Evolutionary conservation across 1,140 invertebrate species (phyloP).

Genomic region (Orchestia grillus): DNA sequence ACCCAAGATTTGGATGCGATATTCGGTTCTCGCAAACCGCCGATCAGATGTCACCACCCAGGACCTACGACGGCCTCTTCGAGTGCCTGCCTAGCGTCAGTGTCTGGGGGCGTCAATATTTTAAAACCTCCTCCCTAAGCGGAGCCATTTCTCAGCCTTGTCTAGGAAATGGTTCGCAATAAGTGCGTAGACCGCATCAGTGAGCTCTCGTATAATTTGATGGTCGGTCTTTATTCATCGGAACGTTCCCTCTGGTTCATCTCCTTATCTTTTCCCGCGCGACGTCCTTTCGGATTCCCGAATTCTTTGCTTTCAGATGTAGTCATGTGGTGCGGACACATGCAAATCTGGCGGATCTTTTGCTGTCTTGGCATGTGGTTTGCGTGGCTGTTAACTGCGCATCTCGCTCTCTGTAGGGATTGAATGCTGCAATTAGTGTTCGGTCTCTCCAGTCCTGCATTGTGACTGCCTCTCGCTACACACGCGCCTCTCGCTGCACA

Average conservation of each 20-base stretch:
- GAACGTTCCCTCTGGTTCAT: not conserved
- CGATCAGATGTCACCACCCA: not conserved
- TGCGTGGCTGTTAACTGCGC: not conserved
- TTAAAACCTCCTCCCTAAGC: constrained; percentile 39
- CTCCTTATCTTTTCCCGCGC: not conserved
- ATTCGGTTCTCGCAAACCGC: not conserved
- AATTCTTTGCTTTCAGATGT: not conserved
- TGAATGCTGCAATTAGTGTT: not conserved
- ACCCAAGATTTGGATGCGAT: not conserved
- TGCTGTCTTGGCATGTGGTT: not conserved
- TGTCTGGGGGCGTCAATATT: not conserved
- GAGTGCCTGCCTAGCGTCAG: not conserved
- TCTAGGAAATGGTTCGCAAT: constrained; percentile 28
- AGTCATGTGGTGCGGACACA: not conserved
- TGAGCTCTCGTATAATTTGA: not conserved
- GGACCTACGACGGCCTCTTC: not conserved
- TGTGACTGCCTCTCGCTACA: not conserved
- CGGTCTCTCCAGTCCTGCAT: not conserved
- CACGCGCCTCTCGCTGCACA: no score
- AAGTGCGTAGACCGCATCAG: constrained; percentile 26
- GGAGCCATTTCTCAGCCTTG: constrained; percentile 22
- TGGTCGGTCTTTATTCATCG: not conserved
- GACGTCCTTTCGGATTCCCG: not conserved
- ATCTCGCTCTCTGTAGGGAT: not conserved
- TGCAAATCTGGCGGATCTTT: not conserved